Evolutionary conservation across 2,797 vertebrate species (phyloP).

Genomic region (Martes flavigula): DNA sequence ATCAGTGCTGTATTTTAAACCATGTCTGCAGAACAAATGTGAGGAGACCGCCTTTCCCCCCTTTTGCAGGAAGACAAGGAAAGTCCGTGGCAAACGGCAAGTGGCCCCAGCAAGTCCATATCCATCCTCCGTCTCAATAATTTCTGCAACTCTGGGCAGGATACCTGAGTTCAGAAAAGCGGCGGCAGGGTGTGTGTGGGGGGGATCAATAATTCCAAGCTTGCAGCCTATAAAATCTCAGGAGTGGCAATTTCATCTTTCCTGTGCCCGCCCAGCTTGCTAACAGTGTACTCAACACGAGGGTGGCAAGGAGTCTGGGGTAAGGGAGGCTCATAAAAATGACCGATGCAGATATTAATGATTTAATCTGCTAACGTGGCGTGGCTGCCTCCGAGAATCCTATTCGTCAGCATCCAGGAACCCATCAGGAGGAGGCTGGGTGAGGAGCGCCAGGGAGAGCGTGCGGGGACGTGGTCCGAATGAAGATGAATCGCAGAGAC

Average conservation of each 20-base stretch:
- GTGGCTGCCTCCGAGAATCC: constrained; percentile 69
- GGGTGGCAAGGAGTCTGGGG: neutral
- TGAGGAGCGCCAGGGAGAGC: constrained; percentile 63
- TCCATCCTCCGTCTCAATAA: neutral
- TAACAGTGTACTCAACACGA: neutral
- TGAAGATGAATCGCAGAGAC: constrained; percentile 82
- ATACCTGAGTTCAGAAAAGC: constrained; percentile 39
- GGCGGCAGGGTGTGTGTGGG: neutral
- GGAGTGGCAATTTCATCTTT: neutral
- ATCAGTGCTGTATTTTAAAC: neutral
- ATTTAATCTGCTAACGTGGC: constrained; percentile 70
- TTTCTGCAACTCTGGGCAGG: constrained; percentile 11
- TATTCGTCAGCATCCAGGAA: constrained; percentile 70
- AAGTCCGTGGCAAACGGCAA: neutral
- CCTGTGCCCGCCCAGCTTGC: neutral
- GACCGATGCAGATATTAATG: constrained; percentile 78
- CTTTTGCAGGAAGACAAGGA: neutral
- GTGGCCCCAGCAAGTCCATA: neutral
- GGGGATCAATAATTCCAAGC: constrained; percentile 31
- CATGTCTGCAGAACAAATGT: neutral
- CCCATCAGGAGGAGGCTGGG: constrained; percentile 65
- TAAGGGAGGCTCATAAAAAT: constrained; percentile 53
- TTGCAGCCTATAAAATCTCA: neutral
- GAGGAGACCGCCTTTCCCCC: neutral
- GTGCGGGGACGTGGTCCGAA: constrained; percentile 71